A percentile compares a stretch with the other conserved stretches of the same genome.
These are phyloP conservation scores for Limnodromus scolopaceus DNA, from an alignment of 2,797 vertebrate genomes.

Conservation along the genomic window DNA sequence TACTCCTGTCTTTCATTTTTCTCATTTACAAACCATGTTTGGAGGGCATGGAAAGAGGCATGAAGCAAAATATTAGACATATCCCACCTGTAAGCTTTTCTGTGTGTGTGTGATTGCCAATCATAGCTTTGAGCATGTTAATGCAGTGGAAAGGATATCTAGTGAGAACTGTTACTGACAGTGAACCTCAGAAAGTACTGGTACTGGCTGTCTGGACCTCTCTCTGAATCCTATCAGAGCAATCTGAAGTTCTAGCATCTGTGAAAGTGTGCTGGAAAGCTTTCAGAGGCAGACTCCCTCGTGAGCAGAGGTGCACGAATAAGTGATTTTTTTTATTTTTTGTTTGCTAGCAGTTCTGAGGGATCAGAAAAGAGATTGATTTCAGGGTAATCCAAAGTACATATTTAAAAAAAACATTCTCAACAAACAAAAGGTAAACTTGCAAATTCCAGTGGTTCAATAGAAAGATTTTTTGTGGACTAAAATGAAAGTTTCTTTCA, in stretches of 20 bases:
- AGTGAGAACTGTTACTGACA: background rate
- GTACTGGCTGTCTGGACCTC: background rate
- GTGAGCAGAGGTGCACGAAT: background rate
- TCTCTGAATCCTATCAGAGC: background rate
- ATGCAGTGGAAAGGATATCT: background rate
- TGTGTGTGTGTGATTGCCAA: background rate
- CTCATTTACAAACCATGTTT: background rate
- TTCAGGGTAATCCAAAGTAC: background rate
- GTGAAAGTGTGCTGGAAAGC: background rate
- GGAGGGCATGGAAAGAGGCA: background rate
- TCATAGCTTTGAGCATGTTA: background rate
- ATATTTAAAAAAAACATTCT: background rate
- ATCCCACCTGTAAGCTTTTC: background rate
- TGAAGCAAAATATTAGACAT: background rate
- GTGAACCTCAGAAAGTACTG: background rate
- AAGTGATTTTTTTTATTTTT: background rate
- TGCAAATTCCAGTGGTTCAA: background rate
- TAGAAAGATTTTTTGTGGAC: background rate
- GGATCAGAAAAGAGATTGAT: slow-evolving; percentile 17
- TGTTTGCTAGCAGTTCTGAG: background rate
- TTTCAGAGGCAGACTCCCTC: background rate
- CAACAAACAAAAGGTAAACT: background rate
- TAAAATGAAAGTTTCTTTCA: background rate
- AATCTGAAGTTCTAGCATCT: background rate
- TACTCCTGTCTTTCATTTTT: background rate